These are phyloP conservation scores for Anguilla japonica DNA, from an alignment of 2,113 vertebrate species.

Conservation along the genomic window DNA sequence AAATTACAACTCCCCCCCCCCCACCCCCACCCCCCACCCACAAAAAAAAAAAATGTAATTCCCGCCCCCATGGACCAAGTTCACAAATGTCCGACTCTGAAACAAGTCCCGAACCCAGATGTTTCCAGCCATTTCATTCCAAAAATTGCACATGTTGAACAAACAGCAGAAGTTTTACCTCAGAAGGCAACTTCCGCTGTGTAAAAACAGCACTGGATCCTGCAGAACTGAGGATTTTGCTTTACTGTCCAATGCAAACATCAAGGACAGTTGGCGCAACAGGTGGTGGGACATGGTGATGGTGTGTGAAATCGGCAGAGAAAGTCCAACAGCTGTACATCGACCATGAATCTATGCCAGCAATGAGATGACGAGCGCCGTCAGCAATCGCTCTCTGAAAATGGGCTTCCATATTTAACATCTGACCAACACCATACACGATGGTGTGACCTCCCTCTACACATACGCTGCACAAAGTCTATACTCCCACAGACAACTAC, in stretches of 20 bases:
- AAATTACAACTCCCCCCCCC: background rate
- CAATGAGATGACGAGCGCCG: slow-evolving; percentile 16
- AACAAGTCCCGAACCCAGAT: background rate
- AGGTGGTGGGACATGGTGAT: slow-evolving; percentile 25
- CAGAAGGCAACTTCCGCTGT: background rate
- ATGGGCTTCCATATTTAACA: slow-evolving; percentile 37
- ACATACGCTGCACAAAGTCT: background rate
- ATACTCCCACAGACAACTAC: background rate
- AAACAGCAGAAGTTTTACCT: background rate
- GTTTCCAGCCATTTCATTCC: background rate
- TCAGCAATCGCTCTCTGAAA: slow-evolving; percentile 6
- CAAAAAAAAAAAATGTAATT: no score
- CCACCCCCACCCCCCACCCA: no score
- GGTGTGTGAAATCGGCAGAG: slow-evolving; percentile 10
- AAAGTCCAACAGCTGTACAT: slow-evolving; percentile 26
- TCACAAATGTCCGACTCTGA: background rate
- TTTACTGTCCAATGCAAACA: background rate
- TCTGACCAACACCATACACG: background rate
- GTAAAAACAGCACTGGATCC: background rate
- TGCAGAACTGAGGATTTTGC: background rate
- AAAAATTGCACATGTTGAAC: background rate
- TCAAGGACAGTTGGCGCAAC: background rate
- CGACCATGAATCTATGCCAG: slow-evolving; percentile 39
- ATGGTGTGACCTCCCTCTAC: background rate
- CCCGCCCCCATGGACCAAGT: background rate